A percentile compares a stretch with the other conserved stretches of the same genome.
Conservation (phyloP, 1,140 invertebrate genomes). For the Coptotermes formosanus region DNA sequence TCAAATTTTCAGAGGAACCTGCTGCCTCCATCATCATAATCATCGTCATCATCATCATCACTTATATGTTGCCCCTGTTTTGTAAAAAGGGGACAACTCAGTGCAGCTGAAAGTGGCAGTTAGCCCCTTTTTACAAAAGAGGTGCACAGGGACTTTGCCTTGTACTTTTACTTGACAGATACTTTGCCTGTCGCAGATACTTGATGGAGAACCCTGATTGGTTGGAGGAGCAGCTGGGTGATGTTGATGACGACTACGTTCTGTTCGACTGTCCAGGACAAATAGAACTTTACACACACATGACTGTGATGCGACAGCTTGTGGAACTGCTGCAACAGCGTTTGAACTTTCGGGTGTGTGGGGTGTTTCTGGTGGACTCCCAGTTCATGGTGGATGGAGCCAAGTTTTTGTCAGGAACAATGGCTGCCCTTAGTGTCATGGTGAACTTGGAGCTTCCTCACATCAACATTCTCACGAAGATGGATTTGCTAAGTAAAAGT, state of each 20-base stretch:
- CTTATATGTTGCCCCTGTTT: no score
- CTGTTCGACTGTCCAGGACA: constrained; percentile 99
- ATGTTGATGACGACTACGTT: constrained; percentile 88
- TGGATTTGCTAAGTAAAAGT: constrained; percentile 86
- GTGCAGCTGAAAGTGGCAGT: no score
- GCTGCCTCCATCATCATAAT: no score
- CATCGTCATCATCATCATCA: no score
- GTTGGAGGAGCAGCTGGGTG: constrained; percentile 81
- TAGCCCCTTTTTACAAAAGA: no score
- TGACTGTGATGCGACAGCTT: constrained; percentile 83
- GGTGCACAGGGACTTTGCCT: no score
- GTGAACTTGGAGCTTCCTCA: constrained; percentile 93
- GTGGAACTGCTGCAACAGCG: constrained; percentile 74
- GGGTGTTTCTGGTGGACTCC: constrained; percentile 90
- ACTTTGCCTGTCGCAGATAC: constrained; percentile 60
- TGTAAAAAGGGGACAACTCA: no score
- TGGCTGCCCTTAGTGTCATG: constrained; percentile 95
- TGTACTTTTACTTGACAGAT: not conserved
- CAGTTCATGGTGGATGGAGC: constrained; percentile 95
- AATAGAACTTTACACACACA: constrained; percentile 97
- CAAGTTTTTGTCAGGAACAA: constrained; percentile 93
- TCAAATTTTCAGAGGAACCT: no score
- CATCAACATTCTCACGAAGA: constrained; percentile 92
- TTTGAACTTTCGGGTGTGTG: constrained; percentile 90
- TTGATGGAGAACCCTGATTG: constrained; percentile 88